Base-by-base conservation (phyloP, 2,797 vertebrate species). In the Coranthus polyacanthus region DNA sequence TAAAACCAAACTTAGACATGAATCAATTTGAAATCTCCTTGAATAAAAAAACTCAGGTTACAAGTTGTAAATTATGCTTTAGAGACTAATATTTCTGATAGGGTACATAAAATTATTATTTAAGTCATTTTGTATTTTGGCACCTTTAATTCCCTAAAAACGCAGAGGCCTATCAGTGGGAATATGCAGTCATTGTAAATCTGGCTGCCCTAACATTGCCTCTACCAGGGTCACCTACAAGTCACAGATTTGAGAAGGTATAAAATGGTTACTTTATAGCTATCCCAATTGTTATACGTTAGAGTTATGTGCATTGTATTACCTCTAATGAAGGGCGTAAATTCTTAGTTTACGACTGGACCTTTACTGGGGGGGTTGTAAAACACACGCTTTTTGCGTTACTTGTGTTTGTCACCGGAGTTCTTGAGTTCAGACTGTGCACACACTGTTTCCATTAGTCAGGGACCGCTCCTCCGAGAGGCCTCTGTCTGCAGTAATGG, bases 301-400 rank as follows among this genome's bases (percentile, higher is more conserved):
- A 92, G 93, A 95, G 90, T 94, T 94, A 94, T 94, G 92, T 93
- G 93, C 92, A 93, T 94, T 95, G 93, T 94, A 93, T 94, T 93
- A 92, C 90, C 89, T 73, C 92, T 95, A 95, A 95, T 94, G 93
- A 95, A 94, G 87, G 91, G 87, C 81, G 59, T 95, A 95, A 94
- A 94, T 95, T 93, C 91, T 94, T 79, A 62, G 84, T 94, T 94
- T 95, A 95, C 87, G 85, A 92, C 88, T 72, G 83, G 75, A 89
- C 90, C 87, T 93, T 93, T 94, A 94, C 87, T 88, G 88, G 89
- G 81, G 75, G 85, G 87, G 86, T 89, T 91, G 92, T 95, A 94
- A 94, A 95, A 92, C 93, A 94, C 91, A 91, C 91, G 68, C 90
- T 94, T 94, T 94, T 91, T 90, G 84, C 90, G 87, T 94, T 92